Evolutionary conservation across 2,113 vertebrate species (phyloP).

Genomic region (Saccopteryx leptura): DNA sequence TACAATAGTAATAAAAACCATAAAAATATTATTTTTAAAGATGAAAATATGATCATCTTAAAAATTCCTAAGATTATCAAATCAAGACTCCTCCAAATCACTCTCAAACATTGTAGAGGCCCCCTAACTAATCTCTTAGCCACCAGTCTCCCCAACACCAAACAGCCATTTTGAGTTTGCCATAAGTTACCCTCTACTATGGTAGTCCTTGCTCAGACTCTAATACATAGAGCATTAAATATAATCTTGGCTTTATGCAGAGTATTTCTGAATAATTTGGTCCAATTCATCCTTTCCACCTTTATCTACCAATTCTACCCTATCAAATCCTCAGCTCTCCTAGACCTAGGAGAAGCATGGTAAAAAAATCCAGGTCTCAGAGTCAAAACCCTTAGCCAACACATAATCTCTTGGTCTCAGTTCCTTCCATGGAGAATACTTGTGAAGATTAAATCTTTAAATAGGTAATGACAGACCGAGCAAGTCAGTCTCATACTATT

Average conservation of each 20-base stretch:
- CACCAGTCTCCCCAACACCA: background rate
- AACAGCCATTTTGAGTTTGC: conserved; percentile 4
- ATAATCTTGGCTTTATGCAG: conserved; percentile 36
- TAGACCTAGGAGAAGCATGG: background rate
- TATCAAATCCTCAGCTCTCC: conserved; percentile 32
- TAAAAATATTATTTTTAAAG: conserved; percentile 41
- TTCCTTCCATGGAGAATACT: background rate
- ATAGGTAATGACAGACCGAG: background rate
- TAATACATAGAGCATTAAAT: background rate
- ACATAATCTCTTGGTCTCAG: conserved; percentile 6
- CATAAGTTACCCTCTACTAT: background rate
- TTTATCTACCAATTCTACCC: conserved; percentile 26
- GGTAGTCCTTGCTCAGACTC: conserved; percentile 24
- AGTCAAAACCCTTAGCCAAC: background rate
- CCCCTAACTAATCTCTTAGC: conserved; percentile 25
- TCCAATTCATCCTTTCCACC: background rate
- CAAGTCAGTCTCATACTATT: too few relatives aligned
- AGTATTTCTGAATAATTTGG: conserved; percentile 18
- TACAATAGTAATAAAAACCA: conserved; percentile 40
- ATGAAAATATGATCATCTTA: conserved; percentile 37
- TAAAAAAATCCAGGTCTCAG: background rate
- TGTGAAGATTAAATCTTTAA: conserved; percentile 50
- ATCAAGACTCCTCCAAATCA: background rate
- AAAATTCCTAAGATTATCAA: conserved; percentile 44
- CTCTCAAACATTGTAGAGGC: background rate